Evolutionary conservation across 2,113 vertebrate genomes (phyloP), one percentile per base, ranked within the genome.

Genomic region (Trinectes maculatus): DNA sequence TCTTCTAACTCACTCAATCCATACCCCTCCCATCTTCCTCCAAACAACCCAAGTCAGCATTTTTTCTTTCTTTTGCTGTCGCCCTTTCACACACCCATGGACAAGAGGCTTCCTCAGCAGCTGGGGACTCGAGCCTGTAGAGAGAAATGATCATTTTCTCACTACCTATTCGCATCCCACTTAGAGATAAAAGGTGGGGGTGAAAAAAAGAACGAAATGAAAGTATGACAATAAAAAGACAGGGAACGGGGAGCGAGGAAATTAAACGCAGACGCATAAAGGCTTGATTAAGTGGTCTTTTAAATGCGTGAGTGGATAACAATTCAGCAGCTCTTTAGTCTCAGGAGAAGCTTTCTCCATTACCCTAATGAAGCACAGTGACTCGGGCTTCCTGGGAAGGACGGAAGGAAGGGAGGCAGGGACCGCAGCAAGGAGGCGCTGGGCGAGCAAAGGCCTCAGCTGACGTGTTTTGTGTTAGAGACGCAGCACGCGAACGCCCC

Each of bases 361-460:
- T 91, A 91, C 79, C 80, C 85, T 91, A 88, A 91, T 89, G 87
- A 89, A 86, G 79, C 83, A 69, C 79, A 84, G 76, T 66, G 86
- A 87, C 75, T 83, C 48, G 56, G 54, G 62, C 82, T 87, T 78
- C 68, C 54, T 43, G 55, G 66, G 73, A 79, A 76, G 33, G 53
- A 51, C 61, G n/a, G n/a, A n/a, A n/a, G n/a, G n/a, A 65, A 18
- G 19, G 73, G 71, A 77, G 76, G 52, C 64, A 77, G 39, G 71
- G 65, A 77, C 57, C 42, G 67, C 58, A 71, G 37, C 76, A 79
- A 68, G 63, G 44, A 53, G 42, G 59, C 25, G 29, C 56, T 37
- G 31, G 10, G 42, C 31, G 25, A 65, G 16, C 40, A 46, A 51
- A 26, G 74, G 64, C 25, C 40, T 54, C 28, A 8, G 7, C 15